Conservation (phyloP, 2,113 vertebrate species). For the Carettochelys insculpta region DNA sequence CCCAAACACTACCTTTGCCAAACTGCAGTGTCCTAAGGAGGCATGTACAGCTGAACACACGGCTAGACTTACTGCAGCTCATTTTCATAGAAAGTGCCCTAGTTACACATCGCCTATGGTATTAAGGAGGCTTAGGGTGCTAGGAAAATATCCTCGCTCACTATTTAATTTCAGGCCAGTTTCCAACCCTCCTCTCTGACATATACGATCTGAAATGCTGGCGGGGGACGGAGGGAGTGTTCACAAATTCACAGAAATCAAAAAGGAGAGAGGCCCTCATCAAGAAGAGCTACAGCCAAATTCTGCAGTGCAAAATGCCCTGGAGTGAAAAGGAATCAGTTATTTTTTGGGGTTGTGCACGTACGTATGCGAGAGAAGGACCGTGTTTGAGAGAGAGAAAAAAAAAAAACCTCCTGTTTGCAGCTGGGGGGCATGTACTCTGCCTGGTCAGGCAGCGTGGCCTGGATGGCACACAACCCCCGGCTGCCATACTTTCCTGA, state of each 20-base stretch:
- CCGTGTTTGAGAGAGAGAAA: too few species aligned
- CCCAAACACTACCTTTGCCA: fast-evolving
- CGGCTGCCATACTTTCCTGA: neutral
- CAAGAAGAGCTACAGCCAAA: neutral
- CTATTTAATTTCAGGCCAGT: neutral
- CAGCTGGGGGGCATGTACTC: neutral
- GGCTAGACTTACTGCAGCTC: neutral
- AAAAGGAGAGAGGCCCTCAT: neutral
- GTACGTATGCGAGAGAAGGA: too few species aligned
- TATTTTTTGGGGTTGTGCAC: too few species aligned
- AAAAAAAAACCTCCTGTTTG: neutral
- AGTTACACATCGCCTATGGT: neutral
- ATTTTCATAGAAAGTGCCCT: neutral
- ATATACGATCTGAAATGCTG: neutral
- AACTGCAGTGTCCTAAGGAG: neutral
- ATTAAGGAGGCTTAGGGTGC: too few species aligned
- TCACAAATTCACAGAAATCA: neutral
- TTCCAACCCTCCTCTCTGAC: neutral
- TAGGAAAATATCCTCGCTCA: neutral
- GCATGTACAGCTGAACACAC: too few species aligned
- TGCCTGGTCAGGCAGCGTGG: neutral
- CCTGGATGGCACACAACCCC: neutral
- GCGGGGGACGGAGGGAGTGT: neutral
- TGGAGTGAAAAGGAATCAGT: too few species aligned
- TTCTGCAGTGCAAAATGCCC: neutral